Conservation (phyloP, 30 jellyfish, hydroid and myxozoan genomes). For the Sanderia malayensis region DNA sequence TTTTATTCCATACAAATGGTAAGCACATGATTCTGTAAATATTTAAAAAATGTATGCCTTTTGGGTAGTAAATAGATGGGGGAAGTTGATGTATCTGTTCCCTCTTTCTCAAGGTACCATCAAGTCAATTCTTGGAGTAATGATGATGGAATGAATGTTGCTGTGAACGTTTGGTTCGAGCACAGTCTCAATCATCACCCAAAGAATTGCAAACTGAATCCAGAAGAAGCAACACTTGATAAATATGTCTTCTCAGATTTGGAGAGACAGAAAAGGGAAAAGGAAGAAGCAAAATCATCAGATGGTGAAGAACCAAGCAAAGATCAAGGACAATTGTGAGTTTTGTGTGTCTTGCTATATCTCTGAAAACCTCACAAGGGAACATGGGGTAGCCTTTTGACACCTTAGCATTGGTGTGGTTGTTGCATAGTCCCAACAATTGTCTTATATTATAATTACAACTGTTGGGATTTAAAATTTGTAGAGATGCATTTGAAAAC, state of each 20-base stretch:
- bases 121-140: slow-evolving; percentile 87
- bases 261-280: slow-evolving; percentile 55
- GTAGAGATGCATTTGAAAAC: slow-evolving; percentile 23
- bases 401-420: no score
- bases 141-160: slow-evolving; percentile 71
- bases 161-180: slow-evolving; percentile 88
- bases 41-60: no score
- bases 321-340: no score
- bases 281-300: slow-evolving; percentile 17
- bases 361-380: no score
- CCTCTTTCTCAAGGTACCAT: slow-evolving; percentile 72
- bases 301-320: slow-evolving; percentile 9
- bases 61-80: no score
- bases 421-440: no score
- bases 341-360: no score
- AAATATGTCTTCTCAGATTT: slow-evolving; percentile 60
- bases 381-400: no score
- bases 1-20: slow-evolving; percentile 87
- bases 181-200: slow-evolving; percentile 70
- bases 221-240: slow-evolving; percentile 67
- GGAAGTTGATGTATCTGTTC: no score
- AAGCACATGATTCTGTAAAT: no score
- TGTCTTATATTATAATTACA: no score
- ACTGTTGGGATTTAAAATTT: no score
- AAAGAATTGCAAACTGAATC: slow-evolving; percentile 49